Evolutionary conservation across 2,113 vertebrate genomes (phyloP).

Genomic region (Equus przewalskii): DNA sequence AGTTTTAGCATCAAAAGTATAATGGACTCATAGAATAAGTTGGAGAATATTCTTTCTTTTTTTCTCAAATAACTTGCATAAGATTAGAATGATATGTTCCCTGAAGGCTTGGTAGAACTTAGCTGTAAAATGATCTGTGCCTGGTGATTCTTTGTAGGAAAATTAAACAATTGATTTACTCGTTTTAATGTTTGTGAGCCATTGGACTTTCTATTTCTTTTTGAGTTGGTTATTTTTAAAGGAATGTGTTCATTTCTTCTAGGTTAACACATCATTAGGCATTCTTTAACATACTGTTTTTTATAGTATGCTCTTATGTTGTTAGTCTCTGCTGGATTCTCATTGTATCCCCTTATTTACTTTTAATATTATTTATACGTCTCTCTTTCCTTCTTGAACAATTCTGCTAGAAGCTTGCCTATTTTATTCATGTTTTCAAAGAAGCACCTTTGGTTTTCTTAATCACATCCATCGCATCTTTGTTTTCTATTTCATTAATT

Average conservation of each 20-base stretch:
- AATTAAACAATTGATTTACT: background rate
- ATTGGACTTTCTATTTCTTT: background rate
- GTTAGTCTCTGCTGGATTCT: background rate
- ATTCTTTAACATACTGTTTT: background rate
- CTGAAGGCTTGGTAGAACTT: background rate
- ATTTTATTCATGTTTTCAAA: background rate
- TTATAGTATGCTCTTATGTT: background rate
- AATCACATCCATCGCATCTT: background rate
- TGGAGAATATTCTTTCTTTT: background rate
- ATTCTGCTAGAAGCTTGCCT: background rate
- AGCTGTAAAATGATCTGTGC: background rate
- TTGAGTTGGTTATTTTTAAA: slow-evolving; percentile 28
- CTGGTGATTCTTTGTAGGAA: background rate
- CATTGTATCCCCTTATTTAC: background rate
- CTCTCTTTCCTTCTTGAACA: background rate
- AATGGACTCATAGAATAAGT: background rate
- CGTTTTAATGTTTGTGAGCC: background rate
- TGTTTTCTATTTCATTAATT: background rate
- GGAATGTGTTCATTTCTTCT: slow-evolving; percentile 28
- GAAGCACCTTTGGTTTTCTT: background rate
- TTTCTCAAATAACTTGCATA: background rate
- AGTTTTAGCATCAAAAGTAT: slow-evolving; percentile 53
- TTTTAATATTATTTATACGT: slow-evolving; percentile 3
- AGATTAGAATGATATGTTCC: background rate
- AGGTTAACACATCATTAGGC: background rate